Percentiles rank a stretch among this genome's conserved stretches.
Conservation (phyloP, 2,888 invertebrate species). For the Ceriagrion tenellum region DNA sequence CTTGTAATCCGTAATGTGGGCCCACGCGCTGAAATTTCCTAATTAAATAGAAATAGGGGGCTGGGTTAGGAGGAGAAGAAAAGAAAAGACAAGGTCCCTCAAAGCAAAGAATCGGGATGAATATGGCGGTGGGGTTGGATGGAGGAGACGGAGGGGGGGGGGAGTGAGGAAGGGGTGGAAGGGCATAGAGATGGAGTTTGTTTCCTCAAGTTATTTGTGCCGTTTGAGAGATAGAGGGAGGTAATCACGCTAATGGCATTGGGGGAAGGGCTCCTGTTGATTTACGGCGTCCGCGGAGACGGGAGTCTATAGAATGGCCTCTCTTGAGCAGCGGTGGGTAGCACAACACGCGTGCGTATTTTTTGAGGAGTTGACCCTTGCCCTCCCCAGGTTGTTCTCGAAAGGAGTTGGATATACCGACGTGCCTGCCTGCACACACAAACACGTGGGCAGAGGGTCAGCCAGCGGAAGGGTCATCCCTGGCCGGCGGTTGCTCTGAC, state of each 20-base stretch:
- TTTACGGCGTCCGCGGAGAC: background rate
- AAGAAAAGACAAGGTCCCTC: too few relatives aligned
- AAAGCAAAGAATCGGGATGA: too few relatives aligned
- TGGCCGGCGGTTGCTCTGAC: background rate
- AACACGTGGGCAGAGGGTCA: background rate
- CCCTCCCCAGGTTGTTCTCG: background rate
- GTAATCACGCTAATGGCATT: constrained; percentile 11
- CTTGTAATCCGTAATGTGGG: too few relatives aligned
- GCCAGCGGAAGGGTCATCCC: background rate
- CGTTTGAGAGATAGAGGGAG: background rate
- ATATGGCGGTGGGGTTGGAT: too few relatives aligned
- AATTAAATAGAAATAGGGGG: too few relatives aligned
- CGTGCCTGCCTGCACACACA: too few relatives aligned
- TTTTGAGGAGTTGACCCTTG: background rate
- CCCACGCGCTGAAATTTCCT: too few relatives aligned
- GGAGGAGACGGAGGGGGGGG: background rate
- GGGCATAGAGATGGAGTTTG: background rate
- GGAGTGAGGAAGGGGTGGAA: background rate
- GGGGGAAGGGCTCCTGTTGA: background rate
- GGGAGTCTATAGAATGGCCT: background rate
- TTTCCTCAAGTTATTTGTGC: background rate
- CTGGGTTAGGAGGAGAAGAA: too few relatives aligned
- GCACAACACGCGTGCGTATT: background rate
- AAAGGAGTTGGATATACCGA: background rate
- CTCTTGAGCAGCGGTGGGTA: background rate